These are phyloP conservation scores for Bovichtus diacanthus DNA, from an alignment of 2,797 vertebrate species.

Conservation along the genomic window DNA sequence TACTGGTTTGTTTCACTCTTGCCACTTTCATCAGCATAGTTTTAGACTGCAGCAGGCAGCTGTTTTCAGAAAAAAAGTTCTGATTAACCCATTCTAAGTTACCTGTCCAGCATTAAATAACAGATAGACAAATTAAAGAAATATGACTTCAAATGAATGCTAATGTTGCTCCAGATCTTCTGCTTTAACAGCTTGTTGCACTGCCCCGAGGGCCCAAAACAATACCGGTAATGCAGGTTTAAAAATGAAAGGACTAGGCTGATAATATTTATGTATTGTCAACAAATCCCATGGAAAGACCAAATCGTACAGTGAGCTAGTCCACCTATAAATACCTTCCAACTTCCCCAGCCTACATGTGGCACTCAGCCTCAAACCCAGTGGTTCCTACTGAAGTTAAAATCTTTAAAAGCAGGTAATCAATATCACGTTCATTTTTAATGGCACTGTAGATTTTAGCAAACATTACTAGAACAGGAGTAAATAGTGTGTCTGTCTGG, in stretches of 20 bases:
- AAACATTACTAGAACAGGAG: background rate
- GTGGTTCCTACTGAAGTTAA: background rate
- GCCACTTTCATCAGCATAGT: background rate
- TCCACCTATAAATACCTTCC: background rate
- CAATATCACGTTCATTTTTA: no score
- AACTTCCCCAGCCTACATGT: background rate
- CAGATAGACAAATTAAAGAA: background rate
- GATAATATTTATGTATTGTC: background rate
- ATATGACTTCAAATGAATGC: background rate
- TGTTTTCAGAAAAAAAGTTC: background rate
- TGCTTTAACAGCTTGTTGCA: background rate
- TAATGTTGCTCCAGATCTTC: background rate
- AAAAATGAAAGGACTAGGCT: background rate
- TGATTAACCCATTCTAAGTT: background rate
- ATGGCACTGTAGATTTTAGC: background rate
- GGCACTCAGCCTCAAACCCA: background rate
- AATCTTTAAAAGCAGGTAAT: no score
- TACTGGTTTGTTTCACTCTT: background rate
- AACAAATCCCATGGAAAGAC: background rate
- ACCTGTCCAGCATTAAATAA: background rate
- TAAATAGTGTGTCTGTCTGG: background rate
- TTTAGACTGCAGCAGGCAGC: background rate
- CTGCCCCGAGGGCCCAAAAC: background rate
- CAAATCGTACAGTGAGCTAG: background rate
- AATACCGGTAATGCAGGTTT: background rate